Base-by-base conservation (phyloP, 2,888 invertebrate species). In the Trichogramma evanescens region DNA sequence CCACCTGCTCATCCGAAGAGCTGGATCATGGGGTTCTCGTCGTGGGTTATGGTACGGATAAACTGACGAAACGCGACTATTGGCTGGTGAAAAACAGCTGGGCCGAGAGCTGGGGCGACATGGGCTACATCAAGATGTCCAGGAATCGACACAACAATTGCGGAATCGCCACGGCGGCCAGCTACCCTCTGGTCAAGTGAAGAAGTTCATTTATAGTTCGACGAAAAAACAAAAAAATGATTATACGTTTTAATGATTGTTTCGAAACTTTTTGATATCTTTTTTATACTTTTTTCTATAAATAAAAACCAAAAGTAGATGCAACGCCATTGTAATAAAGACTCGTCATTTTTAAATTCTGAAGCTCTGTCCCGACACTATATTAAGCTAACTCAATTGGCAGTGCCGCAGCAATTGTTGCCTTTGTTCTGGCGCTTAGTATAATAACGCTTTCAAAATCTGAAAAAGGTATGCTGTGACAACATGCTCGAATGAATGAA, bases 31-130 rank as follows among this genome's bases (percentile, higher is more conserved):
- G 92, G 65, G 92, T 93, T 13, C 77, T 93, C 68, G 86, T 85
- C 63, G 90, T 93, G 13, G 93, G 93, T 0, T 93, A 92, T 79
- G 93, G 92, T 67, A 84, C 87, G 4, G 85, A 86, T 68, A 83
- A 84, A 67, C 68, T 75, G 10, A 72, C 73, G 5, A 81, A 81
- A 59, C 77, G 83, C 60, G 89, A 91, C 76, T 93, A 89, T 78
- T 93, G 91, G 91, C 79, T 93, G 40, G 89, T 93, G 60, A 93
- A 93, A 81, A 93, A 93, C 80, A 91, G 91, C 54, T 92, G 91
- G 90, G 86, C 89, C 9, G 78, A 80, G 65, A 74, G 80, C 9
- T 95, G 94, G 95, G 95, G 95, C 44, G 83, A 87, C 53, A 74
- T 86, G 5, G 95, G 95, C 48, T 95, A 90, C 81, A 89, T 95